Percentiles rank a stretch among this genome's conserved stretches.
These are phyloP conservation scores for Hippoglossus hippoglossus DNA, from an alignment of 2,797 vertebrate species.

Conservation along the genomic window DNA sequence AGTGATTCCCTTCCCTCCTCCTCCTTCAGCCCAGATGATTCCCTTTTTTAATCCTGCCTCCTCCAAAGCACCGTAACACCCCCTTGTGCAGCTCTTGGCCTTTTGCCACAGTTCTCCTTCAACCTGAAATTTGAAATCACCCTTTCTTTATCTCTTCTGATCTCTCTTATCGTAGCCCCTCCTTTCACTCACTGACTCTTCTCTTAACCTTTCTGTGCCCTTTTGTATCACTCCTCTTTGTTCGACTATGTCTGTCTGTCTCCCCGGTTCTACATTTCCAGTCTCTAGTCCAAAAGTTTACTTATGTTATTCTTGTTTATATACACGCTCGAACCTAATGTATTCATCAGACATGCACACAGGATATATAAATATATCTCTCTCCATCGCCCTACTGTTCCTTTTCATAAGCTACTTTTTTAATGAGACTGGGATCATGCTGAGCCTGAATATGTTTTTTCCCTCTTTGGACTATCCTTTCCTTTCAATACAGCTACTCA, in stretches of 20 bases:
- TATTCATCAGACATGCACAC: constrained; percentile 11
- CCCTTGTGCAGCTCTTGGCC: constrained; percentile 27
- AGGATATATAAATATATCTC: not conserved
- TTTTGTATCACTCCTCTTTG: not conserved
- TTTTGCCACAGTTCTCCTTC: constrained; percentile 34
- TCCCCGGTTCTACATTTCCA: not conserved
- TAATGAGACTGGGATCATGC: constrained; percentile 43
- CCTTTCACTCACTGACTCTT: not conserved
- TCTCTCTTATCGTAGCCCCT: constrained; percentile 4
- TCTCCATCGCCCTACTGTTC: constrained; percentile 1
- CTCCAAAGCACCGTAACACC: constrained; percentile 8
- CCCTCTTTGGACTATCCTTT: constrained; percentile 32
- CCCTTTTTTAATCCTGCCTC: constrained; percentile 4
- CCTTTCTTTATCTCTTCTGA: constrained; percentile 26
- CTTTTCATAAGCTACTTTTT: constrained; percentile 35
- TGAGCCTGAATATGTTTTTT: constrained; percentile 35
- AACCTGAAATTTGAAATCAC: constrained; percentile 47
- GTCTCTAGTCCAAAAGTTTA: not conserved
- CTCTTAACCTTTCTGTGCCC: not conserved
- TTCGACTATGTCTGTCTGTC: not conserved
- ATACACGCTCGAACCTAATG: not conserved
- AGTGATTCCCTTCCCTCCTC: not conserved
- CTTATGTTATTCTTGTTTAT: not conserved
- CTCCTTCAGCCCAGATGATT: constrained; percentile 8
- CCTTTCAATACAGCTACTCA: constrained; percentile 43